Evolutionary conservation across 2,113 vertebrate genomes (phyloP), one percentile per base, ranked within the genome.

Genomic region (Oreochromis tanganicae): DNA sequence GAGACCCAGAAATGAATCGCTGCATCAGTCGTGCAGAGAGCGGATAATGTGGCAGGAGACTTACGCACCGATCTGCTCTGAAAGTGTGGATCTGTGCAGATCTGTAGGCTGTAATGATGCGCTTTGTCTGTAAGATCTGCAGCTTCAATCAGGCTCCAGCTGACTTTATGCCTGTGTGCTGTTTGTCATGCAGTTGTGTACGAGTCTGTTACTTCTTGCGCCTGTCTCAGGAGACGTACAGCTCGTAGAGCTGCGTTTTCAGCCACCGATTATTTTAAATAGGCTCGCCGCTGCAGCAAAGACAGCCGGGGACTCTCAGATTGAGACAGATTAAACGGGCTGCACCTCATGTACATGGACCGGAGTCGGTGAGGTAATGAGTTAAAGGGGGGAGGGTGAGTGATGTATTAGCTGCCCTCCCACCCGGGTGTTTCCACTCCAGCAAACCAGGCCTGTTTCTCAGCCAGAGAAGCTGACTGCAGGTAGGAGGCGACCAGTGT

Each of bases 321-420:
- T 88, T 81, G 88, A 92, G 79, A 86, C 88, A 9, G 88, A 88
- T 84, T 80, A 19, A 84, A 86, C 63, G 63, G 75, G 63, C 86
- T 61, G 66, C 85, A 54, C 75, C 88, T 86, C 75, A 55, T 82
- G 83, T 80, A 24, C 75, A 71, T 84, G 83, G 55, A 36, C 2
- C 6, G 3, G 14, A 79, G 75, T 46, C 17, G 32, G 50, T 7
- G 73, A 16, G 57, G 50, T 86, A 90, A 88, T 84, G 86, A 88
- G 83, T 66, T 24, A 54, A 52, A 43, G 10, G 14, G 27, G 43
- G 34, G 27, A 21, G 46, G 41, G n/a, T 2, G 59, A 2, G 75
- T 66, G 80, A 89, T 83, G 85, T 63, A 68, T 85, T 19, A 36
- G 55, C 80, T 81, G 87, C 83, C 71, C 87, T 80, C 52, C 29